Conservation (phyloP, 2,888 invertebrate species). For the Cataglyphis livida region DNA sequence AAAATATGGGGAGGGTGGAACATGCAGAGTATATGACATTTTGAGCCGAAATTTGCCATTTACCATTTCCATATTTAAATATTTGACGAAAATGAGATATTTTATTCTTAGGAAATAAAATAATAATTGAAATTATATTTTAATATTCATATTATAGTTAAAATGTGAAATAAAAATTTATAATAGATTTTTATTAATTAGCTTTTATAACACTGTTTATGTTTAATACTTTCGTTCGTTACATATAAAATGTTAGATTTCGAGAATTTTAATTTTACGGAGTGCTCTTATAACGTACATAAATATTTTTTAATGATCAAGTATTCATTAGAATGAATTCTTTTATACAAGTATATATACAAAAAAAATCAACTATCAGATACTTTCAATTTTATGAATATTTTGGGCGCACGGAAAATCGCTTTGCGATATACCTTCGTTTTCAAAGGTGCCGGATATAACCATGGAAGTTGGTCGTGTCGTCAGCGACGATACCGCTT, state of each 20-base stretch:
- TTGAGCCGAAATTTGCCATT: not conserved
- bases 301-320: not conserved
- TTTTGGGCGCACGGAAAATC: constrained; percentile 12
- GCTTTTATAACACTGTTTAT: not conserved
- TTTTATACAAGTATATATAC: not conserved
- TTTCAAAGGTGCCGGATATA: constrained; percentile 32
- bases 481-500: constrained; percentile 15
- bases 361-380: not conserved
- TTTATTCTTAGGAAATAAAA: not conserved
- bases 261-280: not conserved
- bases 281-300: not conserved
- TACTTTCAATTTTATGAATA: constrained; percentile 11
- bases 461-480: constrained; percentile 17
- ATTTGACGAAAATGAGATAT: not conserved
- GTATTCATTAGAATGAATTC: not conserved
- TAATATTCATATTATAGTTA: not conserved
- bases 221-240: constrained; percentile 1
- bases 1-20: not conserved
- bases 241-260: not conserved
- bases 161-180: not conserved
- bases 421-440: constrained; percentile 4
- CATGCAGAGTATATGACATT: not conserved
- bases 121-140: not conserved
- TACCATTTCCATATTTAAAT: not conserved
- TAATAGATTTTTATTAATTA: not conserved